These are phyloP conservation scores for Bambusicola thoracicus DNA, from an alignment of 2,113 vertebrate genomes.

Conservation along the genomic window DNA sequence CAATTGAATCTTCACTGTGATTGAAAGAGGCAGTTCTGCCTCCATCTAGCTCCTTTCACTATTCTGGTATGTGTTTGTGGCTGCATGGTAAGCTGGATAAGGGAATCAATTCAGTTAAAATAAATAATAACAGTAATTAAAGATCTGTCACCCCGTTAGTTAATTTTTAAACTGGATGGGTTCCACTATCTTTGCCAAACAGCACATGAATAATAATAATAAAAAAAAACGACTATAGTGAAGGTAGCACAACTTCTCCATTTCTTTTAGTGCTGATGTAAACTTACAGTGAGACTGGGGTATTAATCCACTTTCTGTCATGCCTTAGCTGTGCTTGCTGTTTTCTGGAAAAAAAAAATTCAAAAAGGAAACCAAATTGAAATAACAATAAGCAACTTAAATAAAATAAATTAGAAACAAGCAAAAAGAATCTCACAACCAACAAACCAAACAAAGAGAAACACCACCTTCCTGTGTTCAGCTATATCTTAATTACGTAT, in stretches of 20 bases:
- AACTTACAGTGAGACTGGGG: not conserved
- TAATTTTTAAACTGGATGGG: not conserved
- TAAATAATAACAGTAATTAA: not conserved
- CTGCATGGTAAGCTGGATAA: constrained; percentile 32
- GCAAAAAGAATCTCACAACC: not conserved
- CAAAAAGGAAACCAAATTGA: not conserved
- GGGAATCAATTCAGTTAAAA: constrained; percentile 22
- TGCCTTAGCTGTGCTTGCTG: not conserved
- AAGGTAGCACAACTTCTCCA: not conserved
- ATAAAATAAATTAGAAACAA: not conserved
- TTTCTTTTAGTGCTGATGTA: not conserved
- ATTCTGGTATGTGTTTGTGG: constrained; percentile 35
- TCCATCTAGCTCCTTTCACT: constrained; percentile 42
- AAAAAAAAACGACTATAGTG: not conserved
- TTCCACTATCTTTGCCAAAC: constrained; percentile 7
- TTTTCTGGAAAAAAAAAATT: not conserved
- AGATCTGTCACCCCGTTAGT: not conserved
- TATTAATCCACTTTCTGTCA: not conserved
- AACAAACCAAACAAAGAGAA: not conserved
- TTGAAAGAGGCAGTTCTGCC: constrained; percentile 58
- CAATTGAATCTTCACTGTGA: constrained; percentile 43
- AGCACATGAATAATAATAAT: not conserved
- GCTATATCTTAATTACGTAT: not conserved
- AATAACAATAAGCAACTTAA: not conserved
- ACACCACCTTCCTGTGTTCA: not conserved